phyloP scores from a whole-genome alignment of 2,888 invertebrate genomes.

The Serrognathus titanus region DNA sequence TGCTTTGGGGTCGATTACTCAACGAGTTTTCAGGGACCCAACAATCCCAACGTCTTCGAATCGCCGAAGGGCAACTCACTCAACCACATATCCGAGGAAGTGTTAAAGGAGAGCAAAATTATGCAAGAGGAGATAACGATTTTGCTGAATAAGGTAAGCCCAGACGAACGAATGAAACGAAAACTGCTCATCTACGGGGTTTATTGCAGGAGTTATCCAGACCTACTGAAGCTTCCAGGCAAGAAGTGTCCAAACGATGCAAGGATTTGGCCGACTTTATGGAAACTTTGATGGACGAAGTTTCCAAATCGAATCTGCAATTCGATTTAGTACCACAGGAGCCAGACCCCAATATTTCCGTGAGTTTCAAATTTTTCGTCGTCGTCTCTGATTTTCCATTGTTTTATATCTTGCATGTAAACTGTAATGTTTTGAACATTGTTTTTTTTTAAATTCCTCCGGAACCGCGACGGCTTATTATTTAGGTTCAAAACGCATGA shows the following conservation, averaged over 20 bases:
- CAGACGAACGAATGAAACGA: background rate
- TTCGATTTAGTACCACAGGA: constrained; percentile 61
- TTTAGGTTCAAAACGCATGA: too few relatives aligned
- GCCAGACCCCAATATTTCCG: constrained; percentile 59
- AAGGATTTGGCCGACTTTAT: constrained; percentile 72
- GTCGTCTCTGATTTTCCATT: too few relatives aligned
- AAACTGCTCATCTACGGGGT: background rate
- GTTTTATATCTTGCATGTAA: too few relatives aligned
- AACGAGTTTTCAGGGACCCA: constrained; percentile 61
- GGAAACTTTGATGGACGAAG: constrained; percentile 70
- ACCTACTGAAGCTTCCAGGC: constrained; percentile 56
- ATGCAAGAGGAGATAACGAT: constrained; percentile 66
- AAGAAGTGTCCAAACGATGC: constrained; percentile 65
- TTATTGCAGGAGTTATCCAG: constrained; percentile 38
- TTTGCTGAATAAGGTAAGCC: constrained; percentile 64
- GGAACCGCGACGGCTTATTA: too few relatives aligned
- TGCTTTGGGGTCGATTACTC: too few relatives aligned
- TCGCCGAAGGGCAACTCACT: constrained; percentile 42
- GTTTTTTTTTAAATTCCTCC: too few relatives aligned
- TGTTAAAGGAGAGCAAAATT: constrained; percentile 56
- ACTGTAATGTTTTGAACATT: too few relatives aligned
- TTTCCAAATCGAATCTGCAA: constrained; percentile 56
- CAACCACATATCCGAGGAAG: constrained; percentile 57
- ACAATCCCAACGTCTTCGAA: constrained; percentile 72
- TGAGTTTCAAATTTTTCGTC: constrained; percentile 46